Percentiles rank a stretch among this genome's conserved stretches.
phyloP scores from a whole-genome alignment of 2,113 vertebrate species.

The Hemiprocne comata region DNA sequence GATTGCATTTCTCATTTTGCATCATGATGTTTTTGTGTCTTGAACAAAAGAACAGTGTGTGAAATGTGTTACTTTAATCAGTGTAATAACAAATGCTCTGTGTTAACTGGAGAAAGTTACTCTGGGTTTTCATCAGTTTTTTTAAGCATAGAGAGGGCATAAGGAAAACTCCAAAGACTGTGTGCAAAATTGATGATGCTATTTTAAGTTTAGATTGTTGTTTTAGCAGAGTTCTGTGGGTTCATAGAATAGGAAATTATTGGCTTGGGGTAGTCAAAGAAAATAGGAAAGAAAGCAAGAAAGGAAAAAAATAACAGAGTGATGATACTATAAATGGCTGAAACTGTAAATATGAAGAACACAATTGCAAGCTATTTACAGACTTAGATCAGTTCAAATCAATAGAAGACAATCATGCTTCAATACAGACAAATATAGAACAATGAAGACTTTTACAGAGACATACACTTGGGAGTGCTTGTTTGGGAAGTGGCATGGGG shows the following conservation, averaged over 20 bases:
- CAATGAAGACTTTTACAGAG: neutral
- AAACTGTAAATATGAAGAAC: slow-evolving; percentile 29
- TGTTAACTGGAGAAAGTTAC: neutral
- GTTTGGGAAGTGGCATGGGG: neutral
- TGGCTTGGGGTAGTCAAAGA: neutral
- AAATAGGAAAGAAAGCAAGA: neutral
- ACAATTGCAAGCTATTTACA: slow-evolving; percentile 8
- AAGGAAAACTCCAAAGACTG: neutral
- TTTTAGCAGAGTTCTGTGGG: neutral
- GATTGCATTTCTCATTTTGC: neutral
- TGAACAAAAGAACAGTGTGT: neutral
- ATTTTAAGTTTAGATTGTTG: neutral
- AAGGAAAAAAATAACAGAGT: slow-evolving; percentile 43
- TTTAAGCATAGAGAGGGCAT: neutral
- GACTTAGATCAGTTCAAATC: slow-evolving; percentile 29
- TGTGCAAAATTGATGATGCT: neutral
- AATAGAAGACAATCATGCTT: slow-evolving; percentile 19
- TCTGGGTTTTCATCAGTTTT: neutral
- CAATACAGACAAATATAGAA: neutral
- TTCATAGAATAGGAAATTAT: slow-evolving; percentile 2
- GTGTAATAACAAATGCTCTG: neutral
- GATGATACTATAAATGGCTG: slow-evolving; percentile 11
- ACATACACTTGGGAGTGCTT: neutral
- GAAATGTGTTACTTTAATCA: neutral
- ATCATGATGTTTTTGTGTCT: neutral